Evolutionary conservation across 2,888 invertebrate genomes (phyloP), one percentile per base, ranked within the genome.

Genomic region (Stegana nigrithorax): DNA sequence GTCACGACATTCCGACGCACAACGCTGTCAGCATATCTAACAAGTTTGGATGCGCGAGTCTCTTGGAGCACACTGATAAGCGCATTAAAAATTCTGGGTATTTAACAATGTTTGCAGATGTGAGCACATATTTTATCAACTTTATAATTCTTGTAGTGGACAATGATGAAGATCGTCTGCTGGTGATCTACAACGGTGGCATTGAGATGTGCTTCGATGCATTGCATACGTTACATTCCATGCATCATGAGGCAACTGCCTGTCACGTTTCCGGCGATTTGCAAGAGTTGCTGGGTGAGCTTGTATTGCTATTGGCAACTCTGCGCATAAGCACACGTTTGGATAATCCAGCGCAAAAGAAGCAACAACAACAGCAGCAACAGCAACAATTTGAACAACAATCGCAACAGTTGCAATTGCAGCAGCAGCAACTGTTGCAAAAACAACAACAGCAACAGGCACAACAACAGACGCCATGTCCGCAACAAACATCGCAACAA

Each of bases 41-140:
- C 93, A 87, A 92, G 93, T 76, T 87, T 97, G 59, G 96, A 97
- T 85, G 95, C 95, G 2, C 89, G 96, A 62, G 94, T 95, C 0
- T 94, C 94, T 83, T 97, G 96, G 96, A 93, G 95, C 55, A 96
- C 97, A n/a, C 87, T 97, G 42, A 95, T 97, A 81, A 93, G 93
- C 45, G 94, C 95, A 51, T 91, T 96, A 81, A 91, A 95, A 83
- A 94, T 95, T 75, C 88, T 97, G 45, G 85, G 85, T 85, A 68
- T 65, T 12, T 42, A 7, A 32, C 19, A 19, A 44, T 8, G 8
- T 44, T 8, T 21, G 44, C 14, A 53, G 29, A 27, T 27, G 4
- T 7, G 19, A 55, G 19, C 19, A 50, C 44, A 61, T 17, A 44
- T 27, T 55, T 47, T 53, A 14, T 14, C 21, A 44, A 53, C 12